Evolutionary conservation across 2,888 invertebrate species (phyloP).

Genomic region (Diploptera punctata): DNA sequence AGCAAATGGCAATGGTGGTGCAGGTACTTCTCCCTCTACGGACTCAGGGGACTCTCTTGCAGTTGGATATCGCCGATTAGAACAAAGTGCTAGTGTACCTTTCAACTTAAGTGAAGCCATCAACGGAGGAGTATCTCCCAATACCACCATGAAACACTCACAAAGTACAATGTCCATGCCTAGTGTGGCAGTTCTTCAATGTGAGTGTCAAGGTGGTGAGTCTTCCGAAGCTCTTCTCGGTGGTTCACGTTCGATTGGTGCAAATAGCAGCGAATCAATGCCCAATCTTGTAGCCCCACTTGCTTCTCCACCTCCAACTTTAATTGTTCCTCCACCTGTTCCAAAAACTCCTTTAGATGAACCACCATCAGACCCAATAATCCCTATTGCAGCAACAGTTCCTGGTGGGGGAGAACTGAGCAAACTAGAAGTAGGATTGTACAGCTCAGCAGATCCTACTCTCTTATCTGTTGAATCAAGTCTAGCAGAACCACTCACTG

Average conservation of each 20-base stretch:
- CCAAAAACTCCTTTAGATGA: constrained; percentile 11
- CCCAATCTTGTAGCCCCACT: constrained; percentile 62
- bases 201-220: constrained; percentile 29
- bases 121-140: constrained; percentile 32
- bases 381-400: background rate
- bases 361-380: background rate
- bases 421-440: constrained; percentile 47
- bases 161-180: constrained; percentile 52
- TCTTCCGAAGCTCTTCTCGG: constrained; percentile 44
- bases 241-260: constrained; percentile 64
- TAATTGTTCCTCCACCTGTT: constrained; percentile 51
- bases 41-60: constrained; percentile 44
- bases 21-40: constrained; percentile 41
- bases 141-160: constrained; percentile 46
- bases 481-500: constrained; percentile 39
- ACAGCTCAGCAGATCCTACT: constrained; percentile 47
- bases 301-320: constrained; percentile 58
- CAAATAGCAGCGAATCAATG: constrained; percentile 71
- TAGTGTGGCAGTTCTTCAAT: constrained; percentile 39
- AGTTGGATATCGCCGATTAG: constrained; percentile 55
- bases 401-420: constrained; percentile 39
- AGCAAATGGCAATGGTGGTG: constrained; percentile 41
- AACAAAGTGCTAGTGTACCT: constrained; percentile 69
- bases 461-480: constrained; percentile 46
- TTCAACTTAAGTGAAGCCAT: constrained; percentile 59